A percentile compares a stretch with the other conserved stretches of the same genome.
Evolutionary conservation across 1,140 invertebrate genomes (phyloP).

Genomic region (Drosophila micromelanica): DNA sequence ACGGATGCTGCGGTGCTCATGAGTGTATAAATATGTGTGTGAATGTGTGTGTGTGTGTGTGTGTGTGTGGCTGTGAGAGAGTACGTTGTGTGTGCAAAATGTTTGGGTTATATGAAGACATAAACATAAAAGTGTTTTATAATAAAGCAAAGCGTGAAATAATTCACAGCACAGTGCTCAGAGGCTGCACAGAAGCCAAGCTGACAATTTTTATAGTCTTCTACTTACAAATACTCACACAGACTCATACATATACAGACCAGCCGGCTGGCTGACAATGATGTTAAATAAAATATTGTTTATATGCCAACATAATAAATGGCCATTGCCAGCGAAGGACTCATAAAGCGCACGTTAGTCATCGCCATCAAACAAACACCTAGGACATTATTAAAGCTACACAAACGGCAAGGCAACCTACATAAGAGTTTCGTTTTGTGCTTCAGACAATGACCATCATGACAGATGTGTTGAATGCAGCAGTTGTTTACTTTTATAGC

Average conservation of each 20-base stretch:
- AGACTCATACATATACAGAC: background rate
- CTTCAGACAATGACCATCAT: conserved; percentile 67
- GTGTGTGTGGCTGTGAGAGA: no score
- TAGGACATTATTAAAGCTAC: conserved; percentile 40
- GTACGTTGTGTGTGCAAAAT: conserved; percentile 46
- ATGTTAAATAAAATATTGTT: conserved; percentile 83
- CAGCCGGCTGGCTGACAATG: conserved; percentile 52
- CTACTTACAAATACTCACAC: conserved; percentile 25
- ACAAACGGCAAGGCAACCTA: background rate
- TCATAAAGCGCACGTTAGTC: conserved; percentile 68
- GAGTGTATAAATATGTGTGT: background rate
- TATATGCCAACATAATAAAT: conserved; percentile 82
- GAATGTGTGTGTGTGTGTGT: conserved; percentile 24
- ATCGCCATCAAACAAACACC: conserved; percentile 51
- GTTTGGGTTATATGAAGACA: conserved; percentile 80
- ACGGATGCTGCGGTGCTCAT: conserved; percentile 51
- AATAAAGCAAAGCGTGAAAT: conserved; percentile 82
- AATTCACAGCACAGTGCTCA: conserved; percentile 68
- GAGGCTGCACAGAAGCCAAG: conserved; percentile 47
- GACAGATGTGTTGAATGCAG: conserved; percentile 56
- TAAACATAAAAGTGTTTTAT: conserved; percentile 81
- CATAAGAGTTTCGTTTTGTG: conserved; percentile 38
- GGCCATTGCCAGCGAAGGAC: conserved; percentile 70
- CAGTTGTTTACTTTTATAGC: conserved; percentile 8
- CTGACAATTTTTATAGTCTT: conserved; percentile 80